Base-by-base conservation (phyloP, 2,888 invertebrate genomes). In the Matsumyia berberina region DNA sequence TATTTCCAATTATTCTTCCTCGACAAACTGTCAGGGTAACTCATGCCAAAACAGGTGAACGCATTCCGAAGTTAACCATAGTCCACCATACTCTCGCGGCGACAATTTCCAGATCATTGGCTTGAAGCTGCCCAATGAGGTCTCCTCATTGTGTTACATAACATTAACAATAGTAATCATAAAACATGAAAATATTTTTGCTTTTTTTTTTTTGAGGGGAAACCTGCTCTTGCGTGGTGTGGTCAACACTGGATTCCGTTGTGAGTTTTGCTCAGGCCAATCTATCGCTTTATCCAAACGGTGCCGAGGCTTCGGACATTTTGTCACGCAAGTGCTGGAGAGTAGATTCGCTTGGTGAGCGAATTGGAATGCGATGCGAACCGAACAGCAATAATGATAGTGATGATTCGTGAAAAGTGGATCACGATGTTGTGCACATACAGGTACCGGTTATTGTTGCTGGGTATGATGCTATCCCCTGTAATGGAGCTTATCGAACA, bases 401-500 rank as follows among this genome's bases (percentile, higher is more conserved):
- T 85, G 85, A 85, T 74, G 85, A 79, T 74, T 85, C 74, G 80
- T 85, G 74, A 85, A 85, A 85, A 85, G 85, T 85, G 85, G 85
- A 85, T 85, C 85, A 85, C 60, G 76, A 76, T 55, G 74, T 58
- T 64, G 62, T 53, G 12, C 33, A 24, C 44, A 42, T 60, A 66
- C 11, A 44, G 33, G 57, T 86, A 86, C 81, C 66, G 86, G 86
- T 86, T 86, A 46, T 72, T 55, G 51, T 64, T 55, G 73, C 33
- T 19, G 17, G 51, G 17, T 24, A 29, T 51, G 82, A 83, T 83
- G 37, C 55, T 79, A 83, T 83, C 83, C 55, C 57, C 31, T 74
- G 69, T 79, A 83, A 79, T 83, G 67, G 64, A 79, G 83, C 79
- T 67, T 73, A 83, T 82, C 82, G 78, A 39, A 29, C 37, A 58